Evolutionary conservation across 2,797 vertebrate species (phyloP).

Genomic region (Oceanodroma leucorhoa): DNA sequence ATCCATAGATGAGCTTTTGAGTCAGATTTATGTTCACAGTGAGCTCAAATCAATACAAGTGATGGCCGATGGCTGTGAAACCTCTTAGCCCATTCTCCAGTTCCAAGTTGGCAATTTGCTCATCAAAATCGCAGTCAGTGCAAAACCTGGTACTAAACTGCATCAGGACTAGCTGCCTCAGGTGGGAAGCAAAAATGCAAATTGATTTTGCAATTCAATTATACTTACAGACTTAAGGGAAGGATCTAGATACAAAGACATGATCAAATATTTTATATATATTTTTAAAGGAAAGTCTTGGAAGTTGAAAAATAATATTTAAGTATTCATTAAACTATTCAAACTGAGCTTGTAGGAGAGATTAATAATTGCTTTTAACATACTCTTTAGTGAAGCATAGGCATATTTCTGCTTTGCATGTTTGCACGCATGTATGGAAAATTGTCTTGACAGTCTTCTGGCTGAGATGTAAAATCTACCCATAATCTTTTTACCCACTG

Average conservation of each 20-base stretch:
- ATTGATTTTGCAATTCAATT: neutral
- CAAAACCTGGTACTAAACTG: neutral
- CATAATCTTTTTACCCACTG: neutral
- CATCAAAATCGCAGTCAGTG: neutral
- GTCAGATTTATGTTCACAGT: neutral
- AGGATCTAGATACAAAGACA: neutral
- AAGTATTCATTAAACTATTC: neutral
- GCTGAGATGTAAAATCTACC: neutral
- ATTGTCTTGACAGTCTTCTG: constrained; percentile 1
- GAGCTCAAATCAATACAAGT: neutral
- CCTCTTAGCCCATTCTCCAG: neutral
- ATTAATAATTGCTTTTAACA: neutral
- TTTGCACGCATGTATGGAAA: neutral
- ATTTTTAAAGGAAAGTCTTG: neutral
- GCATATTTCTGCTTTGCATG: neutral
- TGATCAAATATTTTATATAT: neutral
- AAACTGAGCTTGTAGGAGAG: neutral
- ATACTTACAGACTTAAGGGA: neutral
- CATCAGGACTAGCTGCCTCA: neutral
- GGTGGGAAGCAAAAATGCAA: neutral
- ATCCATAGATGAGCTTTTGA: neutral
- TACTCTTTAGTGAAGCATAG: neutral
- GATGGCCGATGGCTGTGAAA: neutral
- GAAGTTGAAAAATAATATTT: neutral
- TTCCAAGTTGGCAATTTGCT: neutral